Percentiles rank a stretch among this genome's conserved stretches.
Evolutionary conservation across 2,888 invertebrate genomes (phyloP).

Genomic region (Zele albiditarsus): DNA sequence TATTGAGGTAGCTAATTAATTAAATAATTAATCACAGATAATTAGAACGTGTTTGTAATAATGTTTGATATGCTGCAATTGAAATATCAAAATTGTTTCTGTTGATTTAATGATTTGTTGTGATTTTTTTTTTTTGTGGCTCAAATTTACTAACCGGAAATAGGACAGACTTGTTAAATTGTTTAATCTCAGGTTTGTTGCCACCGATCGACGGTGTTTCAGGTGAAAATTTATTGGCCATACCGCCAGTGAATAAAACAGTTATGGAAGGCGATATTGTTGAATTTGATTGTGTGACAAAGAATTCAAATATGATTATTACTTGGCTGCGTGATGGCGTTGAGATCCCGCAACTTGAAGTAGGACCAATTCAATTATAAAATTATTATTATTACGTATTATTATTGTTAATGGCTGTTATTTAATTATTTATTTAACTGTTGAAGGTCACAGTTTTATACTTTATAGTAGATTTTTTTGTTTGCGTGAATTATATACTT

Average conservation of each 20-base stretch:
- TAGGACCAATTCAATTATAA: constrained; percentile 41
- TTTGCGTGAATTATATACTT: too few relatives aligned
- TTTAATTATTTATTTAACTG: not conserved
- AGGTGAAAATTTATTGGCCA: constrained; percentile 91
- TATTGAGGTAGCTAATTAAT: too few relatives aligned
- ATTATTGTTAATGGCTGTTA: not conserved
- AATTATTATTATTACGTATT: not conserved
- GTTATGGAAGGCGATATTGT: constrained; percentile 89
- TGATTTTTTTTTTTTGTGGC: not conserved
- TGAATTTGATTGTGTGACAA: constrained; percentile 87
- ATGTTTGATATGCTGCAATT: not conserved
- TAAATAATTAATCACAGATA: too few relatives aligned
- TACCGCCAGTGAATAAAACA: constrained; percentile 91
- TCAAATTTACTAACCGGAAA: constrained; percentile 66
- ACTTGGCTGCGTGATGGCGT: constrained; percentile 76
- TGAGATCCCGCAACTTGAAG: constrained; percentile 72
- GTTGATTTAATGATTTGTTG: not conserved
- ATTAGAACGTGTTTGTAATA: not conserved
- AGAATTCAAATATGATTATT: constrained; percentile 78
- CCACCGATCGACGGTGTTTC: constrained; percentile 69
- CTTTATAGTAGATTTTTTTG: too few relatives aligned
- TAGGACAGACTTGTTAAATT: constrained; percentile 71
- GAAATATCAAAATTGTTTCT: not conserved
- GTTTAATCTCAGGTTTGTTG: constrained; percentile 71
- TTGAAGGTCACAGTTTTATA: not conserved